Conservation (phyloP, 2,888 invertebrate genomes). For the Drosophila stalkeri region DNA sequence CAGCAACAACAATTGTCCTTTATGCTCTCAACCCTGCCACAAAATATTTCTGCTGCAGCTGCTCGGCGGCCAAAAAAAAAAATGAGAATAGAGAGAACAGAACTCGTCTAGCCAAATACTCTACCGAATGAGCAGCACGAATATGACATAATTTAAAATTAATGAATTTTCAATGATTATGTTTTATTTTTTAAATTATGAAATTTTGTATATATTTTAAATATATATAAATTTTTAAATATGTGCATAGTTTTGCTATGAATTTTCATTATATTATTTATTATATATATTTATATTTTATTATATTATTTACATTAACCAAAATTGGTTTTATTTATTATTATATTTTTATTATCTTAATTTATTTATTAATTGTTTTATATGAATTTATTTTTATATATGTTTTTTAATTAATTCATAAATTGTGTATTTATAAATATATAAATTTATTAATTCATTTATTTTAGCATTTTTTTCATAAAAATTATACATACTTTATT, state of each 20-base stretch:
- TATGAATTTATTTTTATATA: no score
- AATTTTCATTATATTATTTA: no score
- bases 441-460: no score
- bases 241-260: no score
- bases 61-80: conserved; percentile 7
- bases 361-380: no score
- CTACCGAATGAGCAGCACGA: not conserved
- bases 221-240: not conserved
- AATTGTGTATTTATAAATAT: no score
- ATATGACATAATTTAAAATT: not conserved
- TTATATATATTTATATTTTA: not conserved
- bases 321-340: no score
- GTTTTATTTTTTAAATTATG: no score
- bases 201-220: not conserved
- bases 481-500: no score
- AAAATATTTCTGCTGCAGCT: conserved; percentile 34
- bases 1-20: conserved; percentile 4
- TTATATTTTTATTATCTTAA: no score
- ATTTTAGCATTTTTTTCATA: no score
- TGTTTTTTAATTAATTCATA: no score
- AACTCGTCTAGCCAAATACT: conserved; percentile 3
- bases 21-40: not conserved
- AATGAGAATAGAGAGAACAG: not conserved
- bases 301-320: not conserved
- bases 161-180: not conserved